These are phyloP conservation scores for Gadus chalcogrammus DNA, from an alignment of 2,113 vertebrate species.

Conservation along the genomic window DNA sequence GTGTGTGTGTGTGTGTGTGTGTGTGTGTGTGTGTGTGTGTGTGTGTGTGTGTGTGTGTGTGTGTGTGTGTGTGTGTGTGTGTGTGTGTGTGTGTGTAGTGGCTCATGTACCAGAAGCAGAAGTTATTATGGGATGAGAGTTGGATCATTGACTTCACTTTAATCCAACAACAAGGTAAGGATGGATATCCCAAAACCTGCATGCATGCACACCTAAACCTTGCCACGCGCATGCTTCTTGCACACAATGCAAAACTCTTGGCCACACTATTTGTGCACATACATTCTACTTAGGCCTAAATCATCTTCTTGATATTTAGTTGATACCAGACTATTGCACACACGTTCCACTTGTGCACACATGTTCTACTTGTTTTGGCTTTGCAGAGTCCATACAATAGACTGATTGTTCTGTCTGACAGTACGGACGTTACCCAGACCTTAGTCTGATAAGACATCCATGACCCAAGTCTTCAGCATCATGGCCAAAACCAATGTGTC, in stretches of 20 bases:
- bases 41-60: constrained; percentile 2
- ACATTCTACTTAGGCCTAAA: neutral
- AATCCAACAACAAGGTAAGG: constrained; percentile 81
- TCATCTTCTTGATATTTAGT: no score
- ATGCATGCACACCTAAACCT: neutral
- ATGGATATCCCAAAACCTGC: no score
- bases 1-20: constrained; percentile 7
- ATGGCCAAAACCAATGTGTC: no score
- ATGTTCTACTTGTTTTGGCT: no score
- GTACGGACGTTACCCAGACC: no score
- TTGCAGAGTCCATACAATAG: no score
- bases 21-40: constrained; percentile 13
- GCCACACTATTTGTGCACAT: neutral
- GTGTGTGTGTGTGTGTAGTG: constrained; percentile 59
- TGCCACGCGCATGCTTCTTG: neutral
- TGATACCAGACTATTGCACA: no score
- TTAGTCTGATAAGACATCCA: no score
- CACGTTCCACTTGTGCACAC: no score
- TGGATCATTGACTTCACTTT: constrained; percentile 80
- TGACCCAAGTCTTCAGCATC: no score
- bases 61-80: constrained; percentile 13
- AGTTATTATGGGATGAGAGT: constrained; percentile 83
- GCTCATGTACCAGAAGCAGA: constrained; percentile 84
- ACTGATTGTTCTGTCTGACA: no score
- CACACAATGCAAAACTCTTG: neutral